Conservation (phyloP, 2,888 invertebrate species). For the Charanyca ferruginea region DNA sequence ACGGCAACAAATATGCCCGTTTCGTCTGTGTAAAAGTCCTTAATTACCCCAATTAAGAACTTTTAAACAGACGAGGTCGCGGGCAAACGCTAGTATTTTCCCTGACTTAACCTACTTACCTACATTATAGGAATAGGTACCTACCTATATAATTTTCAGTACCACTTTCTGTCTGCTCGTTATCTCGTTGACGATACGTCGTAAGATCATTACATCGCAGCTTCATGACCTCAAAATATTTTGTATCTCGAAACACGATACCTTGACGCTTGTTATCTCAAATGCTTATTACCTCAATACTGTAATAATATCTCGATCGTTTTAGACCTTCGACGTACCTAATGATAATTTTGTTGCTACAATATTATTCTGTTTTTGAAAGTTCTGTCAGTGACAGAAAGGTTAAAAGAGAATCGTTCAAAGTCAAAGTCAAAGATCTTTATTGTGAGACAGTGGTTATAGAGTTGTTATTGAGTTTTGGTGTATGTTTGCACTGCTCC, state of each 20-base stretch:
- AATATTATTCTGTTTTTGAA: constrained; percentile 1
- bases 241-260: constrained; percentile 11
- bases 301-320: constrained; percentile 15
- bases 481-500: too few species aligned
- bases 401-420: too few species aligned
- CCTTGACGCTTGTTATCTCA: constrained; percentile 32
- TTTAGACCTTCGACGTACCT: constrained; percentile 6
- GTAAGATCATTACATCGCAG: constrained; percentile 15
- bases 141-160: constrained; percentile 17
- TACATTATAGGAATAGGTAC: not conserved
- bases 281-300: constrained; percentile 25
- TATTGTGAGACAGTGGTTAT: too few species aligned
- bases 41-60: too few species aligned
- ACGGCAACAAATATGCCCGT: too few species aligned
- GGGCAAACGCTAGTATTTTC: too few species aligned
- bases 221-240: constrained; percentile 30
- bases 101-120: not conserved
- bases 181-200: constrained; percentile 15
- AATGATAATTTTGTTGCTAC: constrained; percentile 5
- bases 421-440: too few species aligned
- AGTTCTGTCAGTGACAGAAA: too few species aligned
- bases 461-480: too few species aligned
- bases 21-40: too few species aligned
- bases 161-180: constrained; percentile 13
- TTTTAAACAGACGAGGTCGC: too few species aligned